These are phyloP conservation scores for Heliconius aoede DNA, from an alignment of 2,888 invertebrate genomes.

Conservation along the genomic window DNA sequence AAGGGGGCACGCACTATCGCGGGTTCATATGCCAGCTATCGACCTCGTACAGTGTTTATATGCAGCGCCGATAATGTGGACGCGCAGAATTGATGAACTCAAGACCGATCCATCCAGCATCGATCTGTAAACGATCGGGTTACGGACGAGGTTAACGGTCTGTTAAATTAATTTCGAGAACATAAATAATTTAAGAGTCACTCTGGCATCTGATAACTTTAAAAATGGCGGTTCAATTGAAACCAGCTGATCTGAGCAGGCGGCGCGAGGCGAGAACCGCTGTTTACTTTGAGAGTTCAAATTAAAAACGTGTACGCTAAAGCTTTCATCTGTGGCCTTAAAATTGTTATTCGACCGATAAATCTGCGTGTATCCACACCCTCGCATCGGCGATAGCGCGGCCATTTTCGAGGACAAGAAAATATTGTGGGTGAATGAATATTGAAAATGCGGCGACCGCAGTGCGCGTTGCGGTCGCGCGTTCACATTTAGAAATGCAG, in stretches of 20 bases:
- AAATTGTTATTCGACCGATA: constrained; percentile 76
- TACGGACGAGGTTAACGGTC: constrained; percentile 75
- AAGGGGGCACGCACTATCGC: constrained; percentile 66
- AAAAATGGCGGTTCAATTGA: constrained; percentile 45
- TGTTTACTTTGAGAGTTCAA: constrained; percentile 66
- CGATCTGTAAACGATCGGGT: constrained; percentile 77
- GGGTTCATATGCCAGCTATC: constrained; percentile 80
- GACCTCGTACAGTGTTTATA: constrained; percentile 75
- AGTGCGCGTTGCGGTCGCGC: constrained; percentile 61
- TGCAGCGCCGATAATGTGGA: constrained; percentile 57
- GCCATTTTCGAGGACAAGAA: constrained; percentile 74
- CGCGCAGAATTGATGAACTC: constrained; percentile 69
- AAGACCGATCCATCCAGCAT: constrained; percentile 59
- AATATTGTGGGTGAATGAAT: constrained; percentile 65
- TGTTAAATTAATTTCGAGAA: constrained; percentile 71
- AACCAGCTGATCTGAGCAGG: constrained; percentile 57
- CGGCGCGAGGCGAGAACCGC: constrained; percentile 48
- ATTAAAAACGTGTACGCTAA: constrained; percentile 76
- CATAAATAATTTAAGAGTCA: constrained; percentile 52
- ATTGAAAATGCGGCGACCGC: constrained; percentile 59
- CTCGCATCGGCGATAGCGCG: constrained; percentile 65
- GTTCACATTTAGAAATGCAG: constrained; percentile 68
- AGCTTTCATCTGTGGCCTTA: constrained; percentile 77
- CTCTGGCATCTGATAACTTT: constrained; percentile 36
- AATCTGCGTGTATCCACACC: constrained; percentile 75